These are phyloP conservation scores for Chirona hameri DNA, from an alignment of 2,888 invertebrate species.

Conservation along the genomic window DNA sequence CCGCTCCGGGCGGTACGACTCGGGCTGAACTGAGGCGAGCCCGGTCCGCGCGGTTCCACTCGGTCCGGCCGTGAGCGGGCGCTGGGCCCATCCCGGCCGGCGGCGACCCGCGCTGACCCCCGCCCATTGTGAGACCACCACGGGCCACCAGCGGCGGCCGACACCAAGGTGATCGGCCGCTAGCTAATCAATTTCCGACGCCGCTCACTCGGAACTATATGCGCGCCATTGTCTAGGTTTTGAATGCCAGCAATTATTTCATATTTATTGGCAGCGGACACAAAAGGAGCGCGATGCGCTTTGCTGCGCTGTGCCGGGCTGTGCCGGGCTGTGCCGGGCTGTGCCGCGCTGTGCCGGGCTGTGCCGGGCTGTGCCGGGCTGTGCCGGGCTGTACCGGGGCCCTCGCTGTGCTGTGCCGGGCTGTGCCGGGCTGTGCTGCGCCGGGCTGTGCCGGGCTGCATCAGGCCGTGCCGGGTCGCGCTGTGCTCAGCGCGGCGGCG, in stretches of 20 bases:
- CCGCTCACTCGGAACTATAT: background rate
- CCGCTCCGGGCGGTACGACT: too few species aligned
- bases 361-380: too few species aligned
- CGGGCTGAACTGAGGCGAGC: too few species aligned
- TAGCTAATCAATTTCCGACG: background rate
- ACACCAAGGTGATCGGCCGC: background rate
- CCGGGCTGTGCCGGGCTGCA: too few species aligned
- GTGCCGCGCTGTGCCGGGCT: too few species aligned
- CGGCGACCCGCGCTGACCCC: background rate
- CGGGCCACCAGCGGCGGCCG: background rate
- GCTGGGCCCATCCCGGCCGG: background rate
- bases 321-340: too few species aligned
- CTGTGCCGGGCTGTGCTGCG: too few species aligned
- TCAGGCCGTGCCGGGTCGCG: too few species aligned
- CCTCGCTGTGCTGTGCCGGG: too few species aligned
- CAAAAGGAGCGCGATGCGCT: background rate
- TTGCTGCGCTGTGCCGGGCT: too few species aligned
- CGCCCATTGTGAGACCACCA: background rate
- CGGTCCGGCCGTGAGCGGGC: background rate
- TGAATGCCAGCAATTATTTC: background rate
- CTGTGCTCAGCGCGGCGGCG: background rate
- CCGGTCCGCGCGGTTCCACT: too few species aligned
- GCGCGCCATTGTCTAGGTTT: background rate
- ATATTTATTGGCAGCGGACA: background rate
- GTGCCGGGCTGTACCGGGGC: too few species aligned